These are phyloP conservation scores for Glareola pratincola DNA, from an alignment of 2,113 vertebrate genomes.

Conservation along the genomic window DNA sequence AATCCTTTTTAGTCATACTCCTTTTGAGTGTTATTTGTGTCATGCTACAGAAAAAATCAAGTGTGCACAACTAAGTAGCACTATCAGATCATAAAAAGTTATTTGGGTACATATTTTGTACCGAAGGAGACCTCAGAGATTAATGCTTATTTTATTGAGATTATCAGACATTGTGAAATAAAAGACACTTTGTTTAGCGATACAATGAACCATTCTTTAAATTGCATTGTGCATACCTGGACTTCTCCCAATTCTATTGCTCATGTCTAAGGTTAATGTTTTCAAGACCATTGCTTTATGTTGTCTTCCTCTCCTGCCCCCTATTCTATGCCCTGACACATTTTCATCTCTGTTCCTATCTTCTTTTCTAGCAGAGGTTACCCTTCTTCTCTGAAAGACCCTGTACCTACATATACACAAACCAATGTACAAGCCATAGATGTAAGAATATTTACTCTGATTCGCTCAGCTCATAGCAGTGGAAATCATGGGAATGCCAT, in stretches of 20 bases:
- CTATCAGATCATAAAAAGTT: constrained; percentile 42
- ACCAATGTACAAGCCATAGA: background rate
- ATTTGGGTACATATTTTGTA: constrained; percentile 28
- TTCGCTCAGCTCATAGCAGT: background rate
- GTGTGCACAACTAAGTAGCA: background rate
- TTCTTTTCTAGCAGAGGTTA: background rate
- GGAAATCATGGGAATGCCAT: background rate
- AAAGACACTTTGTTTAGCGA: background rate
- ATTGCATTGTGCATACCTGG: background rate
- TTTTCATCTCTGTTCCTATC: background rate
- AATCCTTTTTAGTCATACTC: background rate
- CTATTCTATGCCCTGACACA: background rate
- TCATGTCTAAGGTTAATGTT: background rate
- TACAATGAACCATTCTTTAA: background rate
- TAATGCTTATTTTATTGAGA: constrained; percentile 9
- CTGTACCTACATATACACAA: background rate
- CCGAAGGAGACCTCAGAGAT: constrained; percentile 1
- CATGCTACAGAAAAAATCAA: constrained; percentile 32
- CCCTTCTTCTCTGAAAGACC: background rate
- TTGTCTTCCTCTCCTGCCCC: background rate
- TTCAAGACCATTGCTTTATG: background rate
- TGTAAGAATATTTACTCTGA: background rate
- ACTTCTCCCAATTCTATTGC: background rate
- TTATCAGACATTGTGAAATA: background rate
- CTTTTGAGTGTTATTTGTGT: constrained; percentile 4